Base-by-base conservation (phyloP, 1,140 invertebrate species). In the Parasteatoda tepidariorum region DNA sequence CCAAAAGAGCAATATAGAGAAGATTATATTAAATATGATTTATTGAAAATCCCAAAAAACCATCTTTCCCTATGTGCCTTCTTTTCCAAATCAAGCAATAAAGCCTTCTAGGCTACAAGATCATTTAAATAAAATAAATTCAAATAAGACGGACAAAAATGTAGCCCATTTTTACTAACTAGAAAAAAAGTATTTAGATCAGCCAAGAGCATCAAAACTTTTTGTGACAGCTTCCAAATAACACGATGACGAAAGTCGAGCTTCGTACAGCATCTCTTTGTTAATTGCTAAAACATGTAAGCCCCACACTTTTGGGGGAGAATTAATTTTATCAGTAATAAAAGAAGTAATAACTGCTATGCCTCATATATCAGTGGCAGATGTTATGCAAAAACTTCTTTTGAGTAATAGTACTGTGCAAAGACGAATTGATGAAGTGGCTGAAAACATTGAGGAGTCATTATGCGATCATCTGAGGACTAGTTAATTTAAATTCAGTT, bases 241-340 rank as follows among this genome's bases (percentile, higher is more conserved):
- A 85, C 61, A 83, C 34, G 70, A 70, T 74, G 68, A 86, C 57
- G 61, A 48, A 22, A 68, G 85, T 24, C 64, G 57, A 13, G 85
- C 68, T 15, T 71, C 85, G 22, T 86, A 85, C 85, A 86, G 85
- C 57, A 84, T 76, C 15, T 85, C 67, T 9, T 64, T 85, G 67
- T 33, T 84, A 13, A 85, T 85, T 66, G 84, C 85, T 34, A 81
- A 79, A 75, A 61, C 84, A 22, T 55, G 84, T 9, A 85, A 85
- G 66, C 66, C 38, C 24, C 59, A 83, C 57, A 85, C 24, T 61
- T 83, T 85, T 74, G 84, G 75, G 26, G 84, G 82, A 81, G 66
- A 81, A 38, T 41, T 85, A 38, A 85, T 85, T 70, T 54, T 79
- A n/a, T 26, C 62, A 66, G 67, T 54, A 31, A 31, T 84, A 4